Conservation (phyloP, 30 jellyfish, hydroid and myxozoan genomes). For the Aurelia aurita region DNA sequence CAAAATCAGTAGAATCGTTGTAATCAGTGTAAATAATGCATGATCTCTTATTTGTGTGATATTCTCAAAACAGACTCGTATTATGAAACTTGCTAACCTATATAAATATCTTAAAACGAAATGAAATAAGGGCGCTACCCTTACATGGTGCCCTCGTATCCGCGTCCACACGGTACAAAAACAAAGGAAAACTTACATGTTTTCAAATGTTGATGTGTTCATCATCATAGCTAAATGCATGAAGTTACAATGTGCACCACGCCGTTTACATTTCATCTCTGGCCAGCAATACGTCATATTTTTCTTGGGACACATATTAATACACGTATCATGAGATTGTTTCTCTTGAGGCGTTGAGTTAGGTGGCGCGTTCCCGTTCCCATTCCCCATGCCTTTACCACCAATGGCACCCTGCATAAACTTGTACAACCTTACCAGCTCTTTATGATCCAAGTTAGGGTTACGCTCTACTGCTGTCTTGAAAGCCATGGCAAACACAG, state of each 20-base stretch:
- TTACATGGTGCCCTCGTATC: too few species aligned
- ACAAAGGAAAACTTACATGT: slow-evolving; percentile 3
- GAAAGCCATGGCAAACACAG: background rate
- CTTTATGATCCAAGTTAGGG: too few species aligned
- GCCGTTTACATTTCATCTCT: slow-evolving; percentile 48
- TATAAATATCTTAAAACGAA: too few species aligned
- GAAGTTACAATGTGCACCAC: slow-evolving; percentile 43
- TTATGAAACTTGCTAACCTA: too few species aligned
- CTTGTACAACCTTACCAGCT: too few species aligned
- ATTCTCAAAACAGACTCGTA: too few species aligned
- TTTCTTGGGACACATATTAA: slow-evolving; percentile 14
- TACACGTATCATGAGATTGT: background rate
- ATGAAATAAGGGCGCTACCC: too few species aligned
- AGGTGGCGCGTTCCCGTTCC: background rate
- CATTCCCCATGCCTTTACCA: background rate
- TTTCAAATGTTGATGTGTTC: slow-evolving; percentile 22
- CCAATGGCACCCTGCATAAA: background rate
- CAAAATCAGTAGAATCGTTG: too few species aligned
- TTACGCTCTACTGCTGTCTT: background rate
- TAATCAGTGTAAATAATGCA: too few species aligned
- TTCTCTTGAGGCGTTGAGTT: too few species aligned
- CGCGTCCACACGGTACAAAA: background rate
- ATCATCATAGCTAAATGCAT: slow-evolving; percentile 30
- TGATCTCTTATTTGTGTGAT: too few species aligned
- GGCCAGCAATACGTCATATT: slow-evolving; percentile 59